Evolutionary conservation across 2,113 vertebrate genomes (phyloP), one percentile per base, ranked within the genome.

Genomic region (Athene noctua): DNA sequence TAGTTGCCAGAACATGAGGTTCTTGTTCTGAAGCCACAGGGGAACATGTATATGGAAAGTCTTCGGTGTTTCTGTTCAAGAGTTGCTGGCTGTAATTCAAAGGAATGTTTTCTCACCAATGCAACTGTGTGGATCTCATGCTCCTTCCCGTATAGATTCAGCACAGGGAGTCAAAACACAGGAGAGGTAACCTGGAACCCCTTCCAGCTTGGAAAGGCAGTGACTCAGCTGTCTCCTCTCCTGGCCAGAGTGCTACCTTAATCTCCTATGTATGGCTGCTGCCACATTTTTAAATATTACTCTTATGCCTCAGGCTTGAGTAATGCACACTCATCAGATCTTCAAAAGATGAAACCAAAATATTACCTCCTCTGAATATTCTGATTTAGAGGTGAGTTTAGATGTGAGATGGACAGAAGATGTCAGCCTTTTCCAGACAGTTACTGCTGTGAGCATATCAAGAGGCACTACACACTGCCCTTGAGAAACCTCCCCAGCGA

Each of bases 21-120:
- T 32, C 46, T 21, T 46, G 44, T 32, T 78, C 54, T 62, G 19
- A 27, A 40, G 70, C 23, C 44, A 38, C 46, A 34, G 34, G 58
- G 26, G 13, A 11, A 75, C 30, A 3, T 26, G 38, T 12, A 17
- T 18, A 42, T 13, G 30, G 32, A 8, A 80, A 63, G 29, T 27
- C 8, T 30, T 10, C 27, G 61, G 26, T 0, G 0, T 59, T 75
- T 59, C 52, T 51, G 6, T n/a, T 68, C 78, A 42, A 16, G 54
- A 59, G 38, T 44, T 38, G 8, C 49, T 65, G 68, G n/a, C 68
- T 61, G 20, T 18, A 55, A 65, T 65, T 55, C 82, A 55, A 52
- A 66, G 32, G 29, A 82, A 27, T 3, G 18, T 23, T 58, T 85
- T 67, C 46, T 67, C 62, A n/a, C 47, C 52, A 44, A 5, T 20